These are phyloP conservation scores for Drosophila ambigua DNA, from an alignment of 1,140 invertebrate species.

Conservation along the genomic window DNA sequence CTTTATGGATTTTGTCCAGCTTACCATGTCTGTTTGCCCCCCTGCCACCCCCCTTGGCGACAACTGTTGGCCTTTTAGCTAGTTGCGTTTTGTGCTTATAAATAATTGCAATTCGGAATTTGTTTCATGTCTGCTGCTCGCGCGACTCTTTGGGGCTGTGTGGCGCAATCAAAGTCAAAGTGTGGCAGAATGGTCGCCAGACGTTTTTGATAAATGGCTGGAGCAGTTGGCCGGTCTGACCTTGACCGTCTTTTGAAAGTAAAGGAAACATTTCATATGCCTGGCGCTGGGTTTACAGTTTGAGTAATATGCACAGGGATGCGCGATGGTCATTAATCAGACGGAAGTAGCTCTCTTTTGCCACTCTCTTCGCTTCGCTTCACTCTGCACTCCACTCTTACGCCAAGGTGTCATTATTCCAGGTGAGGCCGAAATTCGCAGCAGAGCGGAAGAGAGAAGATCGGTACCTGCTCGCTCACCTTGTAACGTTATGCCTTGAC, in stretches of 20 bases:
- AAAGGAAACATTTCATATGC: constrained; percentile 18
- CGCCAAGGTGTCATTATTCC: no score
- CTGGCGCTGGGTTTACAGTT: constrained; percentile 46
- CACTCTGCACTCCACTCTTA: no score
- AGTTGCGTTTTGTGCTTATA: constrained; percentile 68
- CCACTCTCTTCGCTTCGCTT: no score
- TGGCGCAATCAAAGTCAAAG: constrained; percentile 57
- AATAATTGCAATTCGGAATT: constrained; percentile 62
- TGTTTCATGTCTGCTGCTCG: constrained; percentile 56
- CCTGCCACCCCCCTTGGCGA: constrained; percentile 1
- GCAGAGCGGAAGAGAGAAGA: no score
- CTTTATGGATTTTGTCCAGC: constrained; percentile 72
- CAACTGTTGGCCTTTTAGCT: constrained; percentile 64
- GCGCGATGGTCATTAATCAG: constrained; percentile 56
- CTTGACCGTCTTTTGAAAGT: constrained; percentile 58
- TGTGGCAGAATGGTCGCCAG: constrained; percentile 55
- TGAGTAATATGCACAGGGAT: constrained; percentile 60
- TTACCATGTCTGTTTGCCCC: background rate
- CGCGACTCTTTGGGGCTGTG: constrained; percentile 21
- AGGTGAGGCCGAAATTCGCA: no score
- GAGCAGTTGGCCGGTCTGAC: constrained; percentile 52
- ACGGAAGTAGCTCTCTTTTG: constrained; percentile 22
- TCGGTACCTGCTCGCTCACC: no score
- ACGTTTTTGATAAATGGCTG: constrained; percentile 64
- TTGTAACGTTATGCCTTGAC: no score